Evolutionary conservation across 2,797 vertebrate genomes (phyloP).

Genomic region (Synanceia verrucosa): DNA sequence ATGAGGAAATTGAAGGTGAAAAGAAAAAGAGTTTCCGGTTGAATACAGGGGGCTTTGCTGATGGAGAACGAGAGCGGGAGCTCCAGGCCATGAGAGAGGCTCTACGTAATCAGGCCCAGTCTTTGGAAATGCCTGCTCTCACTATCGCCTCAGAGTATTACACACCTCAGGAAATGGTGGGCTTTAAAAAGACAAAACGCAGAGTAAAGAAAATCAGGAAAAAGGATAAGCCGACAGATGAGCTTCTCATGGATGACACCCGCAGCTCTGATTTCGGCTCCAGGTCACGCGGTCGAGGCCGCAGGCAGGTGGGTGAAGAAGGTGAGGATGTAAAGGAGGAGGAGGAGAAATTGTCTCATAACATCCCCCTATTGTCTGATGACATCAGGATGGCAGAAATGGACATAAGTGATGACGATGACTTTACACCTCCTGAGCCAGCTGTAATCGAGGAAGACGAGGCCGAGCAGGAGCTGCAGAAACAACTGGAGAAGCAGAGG

Average conservation of each 20-base stretch:
- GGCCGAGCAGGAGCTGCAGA: conserved; percentile 90
- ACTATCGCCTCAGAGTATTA: conserved; percentile 89
- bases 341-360: not conserved
- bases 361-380: conserved; percentile 77
- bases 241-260: conserved; percentile 78
- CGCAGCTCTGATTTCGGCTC: conserved; percentile 88
- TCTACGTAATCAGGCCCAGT: conserved; percentile 87
- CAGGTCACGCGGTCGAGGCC: conserved; percentile 77
- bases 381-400: conserved; percentile 89
- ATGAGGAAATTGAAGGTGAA: conserved; percentile 93
- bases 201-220: conserved; percentile 90
- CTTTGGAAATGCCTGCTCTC: conserved; percentile 82
- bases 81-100: conserved; percentile 86
- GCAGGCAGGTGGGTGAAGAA: conserved; percentile 26
- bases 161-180: conserved; percentile 90
- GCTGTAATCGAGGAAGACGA: conserved; percentile 89
- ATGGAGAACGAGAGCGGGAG: conserved; percentile 87
- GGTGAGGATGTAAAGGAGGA: conserved; percentile 27
- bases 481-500: conserved; percentile 92
- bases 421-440: conserved; percentile 57
- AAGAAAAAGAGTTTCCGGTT: conserved; percentile 90
- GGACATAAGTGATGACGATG: conserved; percentile 91
- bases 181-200: conserved; percentile 91
- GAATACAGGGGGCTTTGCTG: conserved; percentile 83
- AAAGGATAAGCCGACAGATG: conserved; percentile 81